Conservation (phyloP, 2,797 vertebrate species). For the Enteromius viviparus region DNA sequence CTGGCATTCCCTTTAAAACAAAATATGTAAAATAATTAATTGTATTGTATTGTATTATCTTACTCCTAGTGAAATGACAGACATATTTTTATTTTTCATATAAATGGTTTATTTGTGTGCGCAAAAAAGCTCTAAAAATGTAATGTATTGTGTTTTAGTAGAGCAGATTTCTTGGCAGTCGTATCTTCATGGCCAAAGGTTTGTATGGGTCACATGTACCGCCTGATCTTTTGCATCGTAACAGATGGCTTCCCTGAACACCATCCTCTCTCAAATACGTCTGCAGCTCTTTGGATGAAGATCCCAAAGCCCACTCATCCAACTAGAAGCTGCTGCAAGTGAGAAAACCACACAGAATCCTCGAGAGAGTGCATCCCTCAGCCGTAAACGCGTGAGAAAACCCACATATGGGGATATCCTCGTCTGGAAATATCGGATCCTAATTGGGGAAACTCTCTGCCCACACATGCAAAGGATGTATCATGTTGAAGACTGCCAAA, state of each 20-base stretch:
- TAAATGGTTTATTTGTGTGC: not conserved
- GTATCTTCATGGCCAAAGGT: conserved; percentile 21
- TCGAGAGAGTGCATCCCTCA: conserved; percentile 6
- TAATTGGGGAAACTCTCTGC: conserved; percentile 20
- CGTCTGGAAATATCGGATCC: not conserved
- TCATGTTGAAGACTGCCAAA: conserved; percentile 15
- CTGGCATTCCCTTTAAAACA: not conserved
- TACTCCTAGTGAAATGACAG: not conserved
- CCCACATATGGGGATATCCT: conserved; percentile 29
- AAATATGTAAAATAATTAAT: not conserved
- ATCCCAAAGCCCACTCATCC: conserved; percentile 26
- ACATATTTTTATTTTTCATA: not conserved
- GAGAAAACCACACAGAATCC: conserved; percentile 28
- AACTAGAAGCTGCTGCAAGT: conserved; percentile 8
- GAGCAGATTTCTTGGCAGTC: conserved; percentile 46
- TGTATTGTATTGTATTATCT: not conserved
- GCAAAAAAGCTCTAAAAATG: not conserved
- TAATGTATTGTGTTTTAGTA: conserved; percentile 4
- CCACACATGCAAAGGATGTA: conserved; percentile 1
- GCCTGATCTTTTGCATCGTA: not conserved
- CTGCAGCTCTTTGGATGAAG: conserved; percentile 17
- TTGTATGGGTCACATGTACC: not conserved
- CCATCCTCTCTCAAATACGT: conserved; percentile 20
- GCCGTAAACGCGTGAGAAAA: not conserved
- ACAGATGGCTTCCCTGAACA: conserved; percentile 37